Evolutionary conservation across 2,797 vertebrate genomes (phyloP).

Genomic region (Notolepis coatsorum): DNA sequence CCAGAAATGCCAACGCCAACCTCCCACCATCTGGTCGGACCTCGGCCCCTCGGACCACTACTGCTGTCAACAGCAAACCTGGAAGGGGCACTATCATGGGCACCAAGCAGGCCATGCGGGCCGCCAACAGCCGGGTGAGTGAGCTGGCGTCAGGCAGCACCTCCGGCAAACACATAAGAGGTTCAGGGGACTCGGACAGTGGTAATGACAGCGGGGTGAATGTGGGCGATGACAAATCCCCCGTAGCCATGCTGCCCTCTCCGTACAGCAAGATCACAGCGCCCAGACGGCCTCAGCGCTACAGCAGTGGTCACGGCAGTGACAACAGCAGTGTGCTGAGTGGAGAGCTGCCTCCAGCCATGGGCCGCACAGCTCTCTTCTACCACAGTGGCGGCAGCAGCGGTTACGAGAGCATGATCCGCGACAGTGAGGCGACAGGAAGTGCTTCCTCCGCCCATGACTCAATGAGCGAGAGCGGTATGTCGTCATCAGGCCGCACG

Average conservation of each 20-base stretch:
- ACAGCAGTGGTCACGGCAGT: slow-evolving; percentile 96
- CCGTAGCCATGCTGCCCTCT: slow-evolving; percentile 87
- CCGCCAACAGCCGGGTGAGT: slow-evolving; percentile 92
- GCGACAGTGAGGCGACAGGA: slow-evolving; percentile 97
- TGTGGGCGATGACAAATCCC: slow-evolving; percentile 78
- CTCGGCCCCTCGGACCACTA: slow-evolving; percentile 75
- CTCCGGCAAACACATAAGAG: slow-evolving; percentile 85
- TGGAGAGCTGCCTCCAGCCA: slow-evolving; percentile 94
- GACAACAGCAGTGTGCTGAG: slow-evolving; percentile 98
- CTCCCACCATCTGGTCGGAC: slow-evolving; percentile 83
- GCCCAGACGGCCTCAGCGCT: slow-evolving; percentile 92
- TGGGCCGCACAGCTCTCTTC: slow-evolving; percentile 96
- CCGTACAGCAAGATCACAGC: slow-evolving; percentile 99
- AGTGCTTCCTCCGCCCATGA: slow-evolving; percentile 96
- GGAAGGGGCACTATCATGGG: slow-evolving; percentile 96
- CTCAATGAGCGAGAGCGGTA: slow-evolving; percentile 96
- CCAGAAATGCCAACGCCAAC: slow-evolving; percentile 81
- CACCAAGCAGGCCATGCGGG: slow-evolving; percentile 95
- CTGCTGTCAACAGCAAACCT: slow-evolving; percentile 80
- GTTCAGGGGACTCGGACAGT: slow-evolving; percentile 87
- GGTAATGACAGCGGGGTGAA: slow-evolving; percentile 92
- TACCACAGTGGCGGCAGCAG: slow-evolving; percentile 97
- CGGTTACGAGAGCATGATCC: slow-evolving; percentile 97
- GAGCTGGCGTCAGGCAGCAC: slow-evolving; percentile 88
- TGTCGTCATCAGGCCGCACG: slow-evolving; percentile 89